phyloP scores from a whole-genome alignment of 2,113 vertebrate genomes.

The Apodemus sylvaticus region DNA sequence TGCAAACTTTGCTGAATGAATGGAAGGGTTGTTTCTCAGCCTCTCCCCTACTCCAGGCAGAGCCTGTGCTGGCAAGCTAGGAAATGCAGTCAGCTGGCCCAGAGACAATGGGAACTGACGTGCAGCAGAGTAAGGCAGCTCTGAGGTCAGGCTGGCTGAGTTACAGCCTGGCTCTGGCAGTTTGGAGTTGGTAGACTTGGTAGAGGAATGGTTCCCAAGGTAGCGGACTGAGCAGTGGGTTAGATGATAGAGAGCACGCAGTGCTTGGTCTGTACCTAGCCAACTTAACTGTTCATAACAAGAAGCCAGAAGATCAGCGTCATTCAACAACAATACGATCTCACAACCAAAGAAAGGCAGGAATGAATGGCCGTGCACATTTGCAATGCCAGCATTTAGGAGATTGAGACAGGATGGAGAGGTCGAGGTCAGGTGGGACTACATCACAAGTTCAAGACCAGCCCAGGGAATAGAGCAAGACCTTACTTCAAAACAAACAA shows the following conservation, averaged over 20 bases:
- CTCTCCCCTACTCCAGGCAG: background rate
- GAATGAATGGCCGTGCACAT: too few species aligned
- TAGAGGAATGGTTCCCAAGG: background rate
- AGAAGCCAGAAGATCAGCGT: background rate
- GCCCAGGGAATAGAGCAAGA: background rate
- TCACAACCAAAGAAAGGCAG: background rate
- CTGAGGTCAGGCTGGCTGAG: background rate
- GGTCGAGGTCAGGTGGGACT: background rate
- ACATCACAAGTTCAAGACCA: background rate
- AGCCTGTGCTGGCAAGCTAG: background rate
- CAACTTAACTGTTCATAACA: background rate
- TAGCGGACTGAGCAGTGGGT: background rate
- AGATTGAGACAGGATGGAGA: background rate
- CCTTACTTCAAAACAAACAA: background rate
- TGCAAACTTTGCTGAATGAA: background rate
- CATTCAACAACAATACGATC: background rate
- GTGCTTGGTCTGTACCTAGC: background rate
- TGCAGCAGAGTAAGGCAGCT: background rate
- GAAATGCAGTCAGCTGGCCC: background rate
- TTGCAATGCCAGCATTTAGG: background rate
- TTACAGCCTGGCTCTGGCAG: background rate
- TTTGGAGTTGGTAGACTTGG: background rate
- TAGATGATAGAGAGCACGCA: background rate
- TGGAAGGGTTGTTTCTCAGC: background rate
- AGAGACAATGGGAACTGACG: background rate